phyloP scores from a whole-genome alignment of 1,140 invertebrate genomes.

The Trachymyrmex septentrionalis region DNA sequence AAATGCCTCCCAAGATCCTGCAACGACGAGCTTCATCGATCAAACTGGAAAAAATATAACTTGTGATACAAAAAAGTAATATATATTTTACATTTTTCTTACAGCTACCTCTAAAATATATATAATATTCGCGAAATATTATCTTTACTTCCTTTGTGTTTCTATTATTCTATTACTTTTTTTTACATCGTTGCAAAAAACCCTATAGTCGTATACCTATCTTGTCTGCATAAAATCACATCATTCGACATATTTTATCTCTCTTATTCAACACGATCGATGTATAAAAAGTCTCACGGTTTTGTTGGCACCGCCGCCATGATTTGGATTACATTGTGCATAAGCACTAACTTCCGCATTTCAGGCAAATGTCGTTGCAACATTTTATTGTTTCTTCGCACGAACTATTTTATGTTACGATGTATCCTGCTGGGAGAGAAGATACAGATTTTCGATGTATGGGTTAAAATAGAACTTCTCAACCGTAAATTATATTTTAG shows the following conservation, averaged over 20 bases:
- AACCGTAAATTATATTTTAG: too few relatives aligned
- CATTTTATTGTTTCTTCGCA: constrained; percentile 32
- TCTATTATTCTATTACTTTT: neutral
- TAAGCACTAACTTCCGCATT: constrained; percentile 50
- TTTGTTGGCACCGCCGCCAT: constrained; percentile 19
- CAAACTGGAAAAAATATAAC: neutral
- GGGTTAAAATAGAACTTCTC: neutral
- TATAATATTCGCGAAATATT: constrained; percentile 3
- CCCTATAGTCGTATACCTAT: neutral
- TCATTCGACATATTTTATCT: constrained; percentile 36
- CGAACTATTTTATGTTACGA: constrained; percentile 21
- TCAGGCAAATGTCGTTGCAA: constrained; percentile 36
- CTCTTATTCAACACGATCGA: constrained; percentile 27
- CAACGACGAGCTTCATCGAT: constrained; percentile 2
- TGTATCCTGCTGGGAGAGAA: neutral
- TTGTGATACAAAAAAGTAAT: neutral
- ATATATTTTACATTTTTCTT: constrained; percentile 8
- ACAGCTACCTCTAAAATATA: neutral
- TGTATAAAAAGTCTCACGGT: constrained; percentile 36
- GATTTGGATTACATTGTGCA: constrained; percentile 25
- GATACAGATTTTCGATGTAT: constrained; percentile 43
- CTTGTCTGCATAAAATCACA: constrained; percentile 19
- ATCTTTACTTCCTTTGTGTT: neutral
- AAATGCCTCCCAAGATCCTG: neutral
- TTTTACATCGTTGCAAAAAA: neutral